Conservation (phyloP, 2,113 vertebrate species). For the Erythrolamprus reginae region DNA sequence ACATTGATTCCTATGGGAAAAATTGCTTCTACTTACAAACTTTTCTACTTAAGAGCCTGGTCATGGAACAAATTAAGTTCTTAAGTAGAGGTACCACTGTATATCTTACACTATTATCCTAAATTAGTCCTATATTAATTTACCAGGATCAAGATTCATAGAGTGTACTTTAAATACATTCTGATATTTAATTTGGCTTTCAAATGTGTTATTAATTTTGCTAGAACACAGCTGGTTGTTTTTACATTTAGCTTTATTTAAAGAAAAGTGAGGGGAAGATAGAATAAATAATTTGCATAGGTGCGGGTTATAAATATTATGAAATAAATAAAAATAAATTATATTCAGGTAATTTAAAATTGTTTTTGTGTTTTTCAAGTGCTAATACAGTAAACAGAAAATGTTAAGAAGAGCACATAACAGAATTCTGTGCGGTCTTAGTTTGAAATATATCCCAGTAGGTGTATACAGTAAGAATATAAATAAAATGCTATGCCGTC, state of each 20-base stretch:
- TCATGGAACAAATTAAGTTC: too few species aligned
- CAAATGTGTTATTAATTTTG: not conserved
- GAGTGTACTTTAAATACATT: not conserved
- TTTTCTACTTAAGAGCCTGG: too few species aligned
- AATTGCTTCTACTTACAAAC: too few species aligned
- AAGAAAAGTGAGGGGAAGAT: not conserved
- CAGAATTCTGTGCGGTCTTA: not conserved
- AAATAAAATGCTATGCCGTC: not conserved
- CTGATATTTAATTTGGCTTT: not conserved
- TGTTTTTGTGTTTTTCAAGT: not conserved
- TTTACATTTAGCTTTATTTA: not conserved
- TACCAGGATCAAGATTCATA: not conserved
- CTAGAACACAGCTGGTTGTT: not conserved
- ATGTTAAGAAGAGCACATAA: not conserved
- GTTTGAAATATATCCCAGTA: not conserved
- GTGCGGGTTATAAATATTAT: not conserved
- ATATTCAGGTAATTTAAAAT: not conserved
- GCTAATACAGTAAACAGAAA: not conserved
- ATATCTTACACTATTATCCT: too few species aligned
- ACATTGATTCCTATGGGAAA: too few species aligned
- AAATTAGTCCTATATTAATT: too few species aligned
- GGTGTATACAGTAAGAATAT: not conserved
- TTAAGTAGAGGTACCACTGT: too few species aligned
- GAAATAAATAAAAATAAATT: not conserved
- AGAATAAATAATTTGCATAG: not conserved